phyloP scores from a whole-genome alignment of 2,113 vertebrate genomes.

The Tetrax tetrax region DNA sequence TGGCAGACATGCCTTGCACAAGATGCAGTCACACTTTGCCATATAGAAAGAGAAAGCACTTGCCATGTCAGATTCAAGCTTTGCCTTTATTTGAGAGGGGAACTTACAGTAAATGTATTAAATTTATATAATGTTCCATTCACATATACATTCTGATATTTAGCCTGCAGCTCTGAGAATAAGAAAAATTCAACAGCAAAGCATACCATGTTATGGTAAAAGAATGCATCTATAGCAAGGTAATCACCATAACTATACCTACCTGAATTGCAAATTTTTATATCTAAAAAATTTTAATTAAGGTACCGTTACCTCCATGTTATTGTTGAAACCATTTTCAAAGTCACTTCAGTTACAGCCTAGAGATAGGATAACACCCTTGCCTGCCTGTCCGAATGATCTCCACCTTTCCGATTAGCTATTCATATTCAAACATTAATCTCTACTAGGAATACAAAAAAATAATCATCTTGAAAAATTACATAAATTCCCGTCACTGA shows the following conservation, averaged over 20 bases:
- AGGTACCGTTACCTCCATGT: background rate
- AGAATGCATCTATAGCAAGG: background rate
- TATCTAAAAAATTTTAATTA: background rate
- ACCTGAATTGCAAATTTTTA: background rate
- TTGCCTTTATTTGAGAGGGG: background rate
- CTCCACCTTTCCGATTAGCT: background rate
- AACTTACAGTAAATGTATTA: background rate
- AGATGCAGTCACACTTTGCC: background rate
- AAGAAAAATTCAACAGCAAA: background rate
- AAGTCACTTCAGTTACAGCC: background rate
- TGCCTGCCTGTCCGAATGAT: background rate
- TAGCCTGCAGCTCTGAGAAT: background rate
- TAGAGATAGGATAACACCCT: background rate
- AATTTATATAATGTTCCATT: background rate
- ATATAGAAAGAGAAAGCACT: background rate
- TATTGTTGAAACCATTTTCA: background rate
- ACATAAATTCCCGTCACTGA: background rate
- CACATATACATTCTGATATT: background rate
- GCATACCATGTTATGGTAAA: background rate
- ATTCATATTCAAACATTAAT: background rate
- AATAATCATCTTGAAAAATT: background rate
- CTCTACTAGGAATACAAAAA: background rate
- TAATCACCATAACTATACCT: background rate
- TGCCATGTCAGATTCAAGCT: background rate
- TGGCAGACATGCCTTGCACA: background rate